phyloP scores from a whole-genome alignment of 2,113 vertebrate species.

The Microcebus tavaratra region DNA sequence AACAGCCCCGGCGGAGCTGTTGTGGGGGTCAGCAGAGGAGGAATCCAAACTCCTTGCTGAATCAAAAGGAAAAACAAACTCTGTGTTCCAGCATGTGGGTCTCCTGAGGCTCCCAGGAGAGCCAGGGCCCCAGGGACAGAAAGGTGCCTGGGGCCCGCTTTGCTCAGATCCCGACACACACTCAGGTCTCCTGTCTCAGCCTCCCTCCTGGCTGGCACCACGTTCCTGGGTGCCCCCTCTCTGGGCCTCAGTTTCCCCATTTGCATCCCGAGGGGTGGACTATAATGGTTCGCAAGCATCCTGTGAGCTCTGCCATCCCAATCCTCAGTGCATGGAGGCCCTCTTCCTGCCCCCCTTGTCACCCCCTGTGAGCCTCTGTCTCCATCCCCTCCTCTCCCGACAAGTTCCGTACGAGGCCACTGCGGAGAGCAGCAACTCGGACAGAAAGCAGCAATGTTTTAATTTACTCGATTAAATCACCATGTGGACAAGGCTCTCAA shows the following conservation, averaged over 20 bases:
- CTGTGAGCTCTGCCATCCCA: not conserved
- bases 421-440: not conserved
- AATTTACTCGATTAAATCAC: conserved; percentile 77
- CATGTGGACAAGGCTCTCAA: conserved; percentile 72
- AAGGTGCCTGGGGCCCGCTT: accelerated
- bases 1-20: not conserved
- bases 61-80: not conserved
- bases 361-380: not conserved
- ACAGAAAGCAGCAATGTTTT: conserved; percentile 74
- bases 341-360: not conserved
- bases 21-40: not conserved
- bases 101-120: not conserved
- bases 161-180: not conserved
- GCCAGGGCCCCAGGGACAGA: not conserved
- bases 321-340: accelerated
- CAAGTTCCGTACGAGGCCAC: conserved; percentile 30
- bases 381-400: not conserved
- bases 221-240: not conserved
- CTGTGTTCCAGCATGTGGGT: not conserved
- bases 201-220: not conserved
- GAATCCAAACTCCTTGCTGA: not conserved
- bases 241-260: conserved; percentile 21
- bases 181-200: no score
- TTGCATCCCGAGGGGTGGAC: not conserved
- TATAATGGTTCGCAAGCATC: not conserved